Conservation (phyloP, 2,888 invertebrate genomes). For the Arctia plantaginis region DNA sequence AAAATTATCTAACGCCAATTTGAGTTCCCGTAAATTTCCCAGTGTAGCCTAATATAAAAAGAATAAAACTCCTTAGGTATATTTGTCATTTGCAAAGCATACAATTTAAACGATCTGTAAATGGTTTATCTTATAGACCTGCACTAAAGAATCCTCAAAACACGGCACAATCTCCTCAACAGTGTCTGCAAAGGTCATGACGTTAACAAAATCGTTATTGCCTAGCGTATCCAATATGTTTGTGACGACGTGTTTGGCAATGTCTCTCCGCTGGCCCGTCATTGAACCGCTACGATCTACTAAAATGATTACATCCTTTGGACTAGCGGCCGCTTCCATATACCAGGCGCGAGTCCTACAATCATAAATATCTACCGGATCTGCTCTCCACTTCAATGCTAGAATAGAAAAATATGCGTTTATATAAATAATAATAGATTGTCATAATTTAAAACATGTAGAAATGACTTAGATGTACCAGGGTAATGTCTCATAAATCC, state of each 20-base stretch:
- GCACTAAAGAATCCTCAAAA: slow-evolving; percentile 95
- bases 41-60: slow-evolving; percentile 89
- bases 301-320: slow-evolving; percentile 96
- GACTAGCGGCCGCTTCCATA: slow-evolving; percentile 98
- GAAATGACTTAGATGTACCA: slow-evolving; percentile 81
- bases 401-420: slow-evolving; percentile 32
- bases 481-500: slow-evolving; percentile 99
- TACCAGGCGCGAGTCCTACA: slow-evolving; percentile 98
- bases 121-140: slow-evolving; percentile 83
- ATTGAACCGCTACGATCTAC: slow-evolving; percentile 97
- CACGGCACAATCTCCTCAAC: slow-evolving; percentile 94
- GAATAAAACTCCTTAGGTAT: slow-evolving; percentile 5
- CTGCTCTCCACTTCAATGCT: slow-evolving; percentile 93
- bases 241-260: slow-evolving; percentile 94
- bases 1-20: slow-evolving; percentile 91
- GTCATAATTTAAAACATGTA: not conserved
- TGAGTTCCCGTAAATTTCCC: slow-evolving; percentile 93
- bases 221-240: slow-evolving; percentile 98
- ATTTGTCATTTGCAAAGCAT: not conserved
- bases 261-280: slow-evolving; percentile 95
- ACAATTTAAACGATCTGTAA: not conserved
- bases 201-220: slow-evolving; percentile 99
- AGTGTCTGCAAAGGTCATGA: slow-evolving; percentile 95
- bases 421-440: not conserved
- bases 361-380: slow-evolving; percentile 97